These are phyloP conservation scores for Uria lomvia DNA, from an alignment of 2,113 vertebrate species.

Conservation along the genomic window DNA sequence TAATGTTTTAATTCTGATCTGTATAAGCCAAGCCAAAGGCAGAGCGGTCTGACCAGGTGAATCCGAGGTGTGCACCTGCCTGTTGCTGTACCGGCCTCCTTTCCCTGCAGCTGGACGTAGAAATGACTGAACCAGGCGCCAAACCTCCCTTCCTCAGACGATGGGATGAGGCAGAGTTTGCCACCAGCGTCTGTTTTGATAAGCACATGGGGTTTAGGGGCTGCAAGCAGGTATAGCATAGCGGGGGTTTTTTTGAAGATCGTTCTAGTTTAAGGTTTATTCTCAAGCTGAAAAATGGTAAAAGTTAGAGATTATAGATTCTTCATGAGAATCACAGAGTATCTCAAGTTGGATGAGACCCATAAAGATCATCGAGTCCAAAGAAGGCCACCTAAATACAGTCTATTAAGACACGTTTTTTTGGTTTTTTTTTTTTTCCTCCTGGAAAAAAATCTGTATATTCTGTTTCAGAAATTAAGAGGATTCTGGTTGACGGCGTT, in stretches of 20 bases:
- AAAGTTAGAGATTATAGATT: not conserved
- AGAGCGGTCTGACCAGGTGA: not conserved
- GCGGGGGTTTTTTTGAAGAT: not conserved
- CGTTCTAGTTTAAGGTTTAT: not conserved
- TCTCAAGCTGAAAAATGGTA: not conserved
- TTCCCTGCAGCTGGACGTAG: not conserved
- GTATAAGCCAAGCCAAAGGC: not conserved
- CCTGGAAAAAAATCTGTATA: not conserved
- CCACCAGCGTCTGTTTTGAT: not conserved
- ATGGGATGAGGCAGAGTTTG: not conserved
- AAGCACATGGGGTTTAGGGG: not conserved
- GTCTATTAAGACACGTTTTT: not conserved
- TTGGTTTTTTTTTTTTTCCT: not conserved
- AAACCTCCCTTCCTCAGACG: not conserved
- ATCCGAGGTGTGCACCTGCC: rapidly evolving
- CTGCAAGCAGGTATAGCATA: not conserved
- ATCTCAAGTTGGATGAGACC: not conserved
- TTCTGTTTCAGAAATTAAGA: not conserved
- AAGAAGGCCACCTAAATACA: not conserved
- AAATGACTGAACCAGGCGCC: not conserved
- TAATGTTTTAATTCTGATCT: not conserved
- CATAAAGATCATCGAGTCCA: not conserved
- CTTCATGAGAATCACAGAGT: not conserved
- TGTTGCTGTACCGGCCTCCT: not conserved
- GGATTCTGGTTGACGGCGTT: not conserved